A percentile compares a stretch with the other conserved stretches of the same genome.
phyloP scores from a whole-genome alignment of 2,113 vertebrate species.

The Anoplopoma fimbria region DNA sequence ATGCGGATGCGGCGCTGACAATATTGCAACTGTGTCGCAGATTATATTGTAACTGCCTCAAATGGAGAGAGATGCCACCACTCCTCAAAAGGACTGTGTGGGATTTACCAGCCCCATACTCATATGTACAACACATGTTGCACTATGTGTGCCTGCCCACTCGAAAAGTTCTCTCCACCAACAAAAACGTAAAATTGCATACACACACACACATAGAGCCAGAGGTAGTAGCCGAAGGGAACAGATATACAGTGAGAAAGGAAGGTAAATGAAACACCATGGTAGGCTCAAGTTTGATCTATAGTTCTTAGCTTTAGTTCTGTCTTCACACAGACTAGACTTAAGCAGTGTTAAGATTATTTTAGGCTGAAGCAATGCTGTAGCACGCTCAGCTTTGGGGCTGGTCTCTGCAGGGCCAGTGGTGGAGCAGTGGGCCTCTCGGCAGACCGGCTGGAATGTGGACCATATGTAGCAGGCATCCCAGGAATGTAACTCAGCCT shows the following conservation, averaged over 20 bases:
- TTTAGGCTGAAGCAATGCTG: conserved; percentile 76
- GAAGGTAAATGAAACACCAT: conserved; percentile 13
- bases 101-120: conserved; percentile 19
- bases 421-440: conserved; percentile 83
- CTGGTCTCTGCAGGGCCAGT: conserved; percentile 77
- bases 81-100: conserved; percentile 11
- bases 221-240: conserved; percentile 15
- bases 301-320: conserved; percentile 23
- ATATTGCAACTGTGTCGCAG: conserved; percentile 31
- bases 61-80: conserved; percentile 21
- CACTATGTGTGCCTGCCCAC: conserved; percentile 9
- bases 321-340: conserved; percentile 12
- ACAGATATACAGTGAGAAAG: conserved; percentile 22
- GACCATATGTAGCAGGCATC: conserved; percentile 97
- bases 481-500: conserved; percentile 91
- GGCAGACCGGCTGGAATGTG: conserved; percentile 93
- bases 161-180: conserved; percentile 26
- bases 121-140: conserved; percentile 53
- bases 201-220: conserved; percentile 13
- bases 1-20: conserved; percentile 28
- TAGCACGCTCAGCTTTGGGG: conserved; percentile 74
- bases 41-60: conserved; percentile 31
- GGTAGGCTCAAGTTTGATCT: conserved; percentile 66
- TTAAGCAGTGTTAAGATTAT: conserved; percentile 49
- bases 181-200: conserved; percentile 23